Evolutionary conservation across 2,113 vertebrate genomes (phyloP), one percentile per base, ranked within the genome.

Genomic region (Mugil cephalus): DNA sequence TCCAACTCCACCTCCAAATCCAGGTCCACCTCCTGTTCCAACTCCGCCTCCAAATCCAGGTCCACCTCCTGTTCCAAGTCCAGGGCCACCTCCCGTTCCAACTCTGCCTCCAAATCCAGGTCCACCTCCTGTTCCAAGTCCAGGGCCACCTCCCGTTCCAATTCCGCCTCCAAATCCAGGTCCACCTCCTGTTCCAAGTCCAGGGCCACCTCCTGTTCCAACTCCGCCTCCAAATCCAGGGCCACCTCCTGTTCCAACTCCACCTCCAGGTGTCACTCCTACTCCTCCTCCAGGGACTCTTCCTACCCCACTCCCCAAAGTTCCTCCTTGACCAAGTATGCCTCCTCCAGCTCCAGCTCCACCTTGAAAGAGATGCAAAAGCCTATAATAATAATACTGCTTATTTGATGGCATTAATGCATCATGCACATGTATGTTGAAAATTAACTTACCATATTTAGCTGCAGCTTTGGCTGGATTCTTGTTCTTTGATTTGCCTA

Each of bases 401-500:
- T 36, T 13, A n/a, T 24, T 10, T 18, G 13, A 54, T 39, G 4
- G 52, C 48, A 9, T 17, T 56, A 15, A 35, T 42, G 10, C 12
- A 4, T 54, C 14, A 45, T 61, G 1, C 6, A 4, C 14, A 59
- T 4, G 24, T 12, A 8, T 54, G 5, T 52, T 42, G 6, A 46
- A 66, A 47, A 21, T 5, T 1, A 59, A 36, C 7, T 43, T 90
- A 91, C 92, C 89, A 0, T 91, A 91, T 88, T 91, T 93, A 67
- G 90, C 84, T 64, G 89, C 88, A 63, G 61, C 53, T 86, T 93
- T 91, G 14, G 76, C 92, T 46, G 75, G 85, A 48, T 87, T 91
- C 67, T 91, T 92, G 45, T 87, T 91, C 67, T 91, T 92, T 0
- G 90, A 90, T 88, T 93, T 93, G 5, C 89, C 90, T 1, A 67